Conservation (phyloP, 2,888 invertebrate genomes). For the Polylopha cassiicola region DNA sequence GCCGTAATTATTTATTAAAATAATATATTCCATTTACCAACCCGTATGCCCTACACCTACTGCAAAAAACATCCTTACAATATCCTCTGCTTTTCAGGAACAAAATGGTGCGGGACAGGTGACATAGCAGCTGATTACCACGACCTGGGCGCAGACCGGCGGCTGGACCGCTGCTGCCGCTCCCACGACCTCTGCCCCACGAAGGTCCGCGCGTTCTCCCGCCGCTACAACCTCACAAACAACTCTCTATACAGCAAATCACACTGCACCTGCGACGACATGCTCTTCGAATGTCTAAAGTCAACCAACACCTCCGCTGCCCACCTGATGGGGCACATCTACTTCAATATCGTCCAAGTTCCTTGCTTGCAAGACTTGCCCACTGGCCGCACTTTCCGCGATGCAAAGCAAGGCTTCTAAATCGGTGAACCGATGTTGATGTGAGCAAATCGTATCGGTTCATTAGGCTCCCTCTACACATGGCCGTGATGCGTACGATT, state of each 20-base stretch:
- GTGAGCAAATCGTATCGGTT: too few relatives aligned
- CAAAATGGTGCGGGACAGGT: conserved; percentile 95
- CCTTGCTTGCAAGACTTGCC: conserved; percentile 81
- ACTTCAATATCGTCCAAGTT: conserved; percentile 89
- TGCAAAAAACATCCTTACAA: too few relatives aligned
- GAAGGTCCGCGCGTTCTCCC: conserved; percentile 82
- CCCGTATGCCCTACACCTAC: too few relatives aligned
- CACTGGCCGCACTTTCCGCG: conserved; percentile 62
- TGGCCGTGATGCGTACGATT: too few relatives aligned
- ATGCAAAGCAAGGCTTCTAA: conserved; percentile 74
- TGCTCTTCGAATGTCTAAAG: conserved; percentile 89
- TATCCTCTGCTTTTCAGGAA: conserved; percentile 75
- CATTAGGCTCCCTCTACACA: too few relatives aligned
- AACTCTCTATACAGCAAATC: conserved; percentile 91
- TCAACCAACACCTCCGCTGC: conserved; percentile 83
- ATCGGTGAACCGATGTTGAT: conserved; percentile 30
- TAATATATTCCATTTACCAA: too few relatives aligned
- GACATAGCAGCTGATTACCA: conserved; percentile 90
- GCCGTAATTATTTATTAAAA: too few relatives aligned
- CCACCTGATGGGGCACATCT: conserved; percentile 87
- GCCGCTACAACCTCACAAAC: conserved; percentile 89
- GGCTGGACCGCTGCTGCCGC: conserved; percentile 90
- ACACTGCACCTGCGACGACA: conserved; percentile 91
- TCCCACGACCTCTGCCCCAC: conserved; percentile 94
- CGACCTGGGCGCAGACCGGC: conserved; percentile 85